Conservation (phyloP, 2,888 invertebrate genomes). For the Drosophila parthenogenetica region DNA sequence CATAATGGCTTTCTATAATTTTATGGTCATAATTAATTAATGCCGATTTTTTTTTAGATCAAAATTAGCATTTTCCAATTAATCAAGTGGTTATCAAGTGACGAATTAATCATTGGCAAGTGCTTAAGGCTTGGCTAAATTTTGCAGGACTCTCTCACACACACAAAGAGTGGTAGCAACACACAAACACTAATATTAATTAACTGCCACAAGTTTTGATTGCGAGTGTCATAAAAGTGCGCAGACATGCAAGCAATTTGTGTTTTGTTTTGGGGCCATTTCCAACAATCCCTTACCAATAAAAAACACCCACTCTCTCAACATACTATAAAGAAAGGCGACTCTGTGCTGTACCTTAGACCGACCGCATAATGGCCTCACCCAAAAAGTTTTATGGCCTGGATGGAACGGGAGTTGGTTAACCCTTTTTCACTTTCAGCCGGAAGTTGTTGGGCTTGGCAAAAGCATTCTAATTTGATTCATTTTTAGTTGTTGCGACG, state of each 20-base stretch:
- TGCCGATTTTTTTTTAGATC: neutral
- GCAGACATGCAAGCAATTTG: conserved; percentile 77
- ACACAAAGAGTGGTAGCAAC: conserved; percentile 2
- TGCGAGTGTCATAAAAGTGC: conserved; percentile 66
- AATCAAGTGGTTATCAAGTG: conserved; percentile 52
- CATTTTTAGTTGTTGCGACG: conserved; percentile 61
- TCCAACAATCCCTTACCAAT: conserved; percentile 8
- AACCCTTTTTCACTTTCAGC: conserved; percentile 75
- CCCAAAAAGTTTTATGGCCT: conserved; percentile 70
- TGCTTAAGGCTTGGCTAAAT: conserved; percentile 50
- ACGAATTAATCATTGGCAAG: conserved; percentile 53
- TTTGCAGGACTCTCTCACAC: conserved; percentile 24
- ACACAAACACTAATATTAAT: conserved; percentile 58
- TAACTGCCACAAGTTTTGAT: conserved; percentile 61
- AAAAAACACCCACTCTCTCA: conserved; percentile 14
- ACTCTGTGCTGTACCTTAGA: conserved; percentile 10
- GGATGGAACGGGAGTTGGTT: conserved; percentile 65
- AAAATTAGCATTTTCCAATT: conserved; percentile 46
- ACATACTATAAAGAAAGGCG: conserved; percentile 6
- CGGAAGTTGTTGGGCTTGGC: conserved; percentile 74
- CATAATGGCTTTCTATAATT: neutral
- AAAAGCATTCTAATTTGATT: conserved; percentile 63
- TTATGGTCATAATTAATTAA: conserved; percentile 11
- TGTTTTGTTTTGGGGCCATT: conserved; percentile 21
- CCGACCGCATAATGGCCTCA: conserved; percentile 47